Percentiles rank a stretch among this genome's conserved stretches.
These are phyloP conservation scores for Andrena trimmerana DNA, from an alignment of 2,888 invertebrate genomes.

Conservation along the genomic window DNA sequence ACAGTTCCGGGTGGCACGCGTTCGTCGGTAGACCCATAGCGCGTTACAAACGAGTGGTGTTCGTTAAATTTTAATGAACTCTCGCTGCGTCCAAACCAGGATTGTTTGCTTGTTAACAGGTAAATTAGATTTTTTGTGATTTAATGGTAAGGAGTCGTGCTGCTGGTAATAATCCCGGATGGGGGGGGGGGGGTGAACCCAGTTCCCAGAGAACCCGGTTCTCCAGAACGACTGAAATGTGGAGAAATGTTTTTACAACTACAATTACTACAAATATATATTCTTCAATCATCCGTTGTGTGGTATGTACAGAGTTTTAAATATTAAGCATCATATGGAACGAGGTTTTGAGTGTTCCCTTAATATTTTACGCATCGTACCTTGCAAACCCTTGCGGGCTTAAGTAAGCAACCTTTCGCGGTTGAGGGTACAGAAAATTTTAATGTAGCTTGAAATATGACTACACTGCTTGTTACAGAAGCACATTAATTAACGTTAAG, in stretches of 20 bases:
- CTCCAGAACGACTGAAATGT: not conserved
- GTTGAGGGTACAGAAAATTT: not conserved
- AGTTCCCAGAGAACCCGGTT: not conserved
- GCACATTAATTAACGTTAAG: slow-evolving; percentile 3
- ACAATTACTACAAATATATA: not conserved
- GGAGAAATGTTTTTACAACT: not conserved
- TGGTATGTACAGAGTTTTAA: not conserved
- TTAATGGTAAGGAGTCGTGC: not conserved
- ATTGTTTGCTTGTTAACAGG: slow-evolving; percentile 43
- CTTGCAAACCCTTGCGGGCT: not conserved
- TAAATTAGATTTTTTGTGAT: slow-evolving; percentile 40
- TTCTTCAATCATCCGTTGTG: not conserved
- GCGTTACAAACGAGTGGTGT: slow-evolving; percentile 41
- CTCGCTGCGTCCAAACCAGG: slow-evolving; percentile 22
- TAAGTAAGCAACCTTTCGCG: not conserved
- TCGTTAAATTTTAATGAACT: slow-evolving; percentile 57
- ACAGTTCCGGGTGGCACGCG: slow-evolving; percentile 34
- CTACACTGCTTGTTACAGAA: not conserved
- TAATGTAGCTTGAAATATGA: not conserved
- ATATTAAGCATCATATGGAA: not conserved
- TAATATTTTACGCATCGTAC: slow-evolving; percentile 13
- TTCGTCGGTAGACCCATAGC: slow-evolving; percentile 12
- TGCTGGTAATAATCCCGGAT: slow-evolving; percentile 20
- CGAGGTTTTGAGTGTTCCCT: not conserved
- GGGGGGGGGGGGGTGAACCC: too few species aligned